Evolutionary conservation across 2,888 invertebrate genomes (phyloP).

Genomic region (Amiota communis): DNA sequence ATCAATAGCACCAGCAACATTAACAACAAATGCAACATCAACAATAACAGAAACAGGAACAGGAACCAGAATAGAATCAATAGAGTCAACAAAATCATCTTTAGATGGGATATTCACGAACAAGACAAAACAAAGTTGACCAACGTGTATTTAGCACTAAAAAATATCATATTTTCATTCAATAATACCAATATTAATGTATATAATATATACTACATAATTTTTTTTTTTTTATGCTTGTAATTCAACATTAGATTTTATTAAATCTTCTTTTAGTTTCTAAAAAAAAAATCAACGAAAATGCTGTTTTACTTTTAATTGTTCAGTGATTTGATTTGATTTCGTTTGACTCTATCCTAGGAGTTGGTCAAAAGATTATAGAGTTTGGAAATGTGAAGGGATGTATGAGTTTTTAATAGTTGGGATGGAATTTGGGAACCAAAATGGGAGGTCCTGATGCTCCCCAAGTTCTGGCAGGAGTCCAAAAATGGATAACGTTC

Average conservation of each 20-base stretch:
- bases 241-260: not conserved
- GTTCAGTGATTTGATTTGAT: no score
- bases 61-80: not conserved
- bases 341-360: no score
- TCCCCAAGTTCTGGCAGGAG: no score
- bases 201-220: not conserved
- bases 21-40: not conserved
- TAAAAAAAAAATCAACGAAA: not conserved
- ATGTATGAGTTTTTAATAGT: no score
- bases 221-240: slow-evolving; percentile 16
- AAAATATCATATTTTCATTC: not conserved
- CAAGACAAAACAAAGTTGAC: slow-evolving; percentile 3
- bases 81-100: not conserved
- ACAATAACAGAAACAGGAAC: not conserved
- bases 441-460: no score
- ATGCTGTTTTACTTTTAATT: no score
- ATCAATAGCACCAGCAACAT: not conserved
- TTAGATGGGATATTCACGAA: not conserved
- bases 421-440: no score
- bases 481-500: no score
- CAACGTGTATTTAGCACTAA: not conserved
- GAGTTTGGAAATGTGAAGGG: no score
- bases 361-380: no score
- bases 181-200: not conserved
- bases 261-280: slow-evolving; percentile 10